Base-by-base conservation (phyloP, 2,113 vertebrate genomes). In the Neodon shergylaensis region DNA sequence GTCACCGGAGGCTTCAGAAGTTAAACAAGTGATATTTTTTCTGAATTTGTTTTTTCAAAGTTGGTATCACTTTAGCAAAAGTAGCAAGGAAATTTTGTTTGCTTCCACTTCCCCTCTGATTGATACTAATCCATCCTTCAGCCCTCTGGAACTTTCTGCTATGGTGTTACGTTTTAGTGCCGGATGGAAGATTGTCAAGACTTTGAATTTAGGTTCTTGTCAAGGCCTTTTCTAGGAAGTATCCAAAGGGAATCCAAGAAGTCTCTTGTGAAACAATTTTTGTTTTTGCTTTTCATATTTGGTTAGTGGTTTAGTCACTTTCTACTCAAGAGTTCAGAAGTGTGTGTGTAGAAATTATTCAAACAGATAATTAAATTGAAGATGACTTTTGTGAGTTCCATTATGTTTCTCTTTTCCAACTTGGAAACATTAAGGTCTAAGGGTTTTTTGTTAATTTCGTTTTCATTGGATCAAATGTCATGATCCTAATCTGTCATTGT, bases 391-490 rank as follows among this genome's bases (percentile, higher is more conserved):
- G 39, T 77, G 7, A 91, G 49, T 42, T 94, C 7, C 8, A n/a
- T 81, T 77, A 26, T 73, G 31, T 65, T 63, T 90, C 73, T 39
- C 39, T 82, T 91, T 94, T 85, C n/a, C 12, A 74, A 28, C n/a
- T 93, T 94, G 72, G 68, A 83, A 78, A 90, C 70, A 68, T 87
- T 91, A 47, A 47, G 74, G 44, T 52, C 79, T 68, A 42, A 77
- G 42, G 79, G 78, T 93, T 88, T 88, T 44, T 79, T 92, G 66
- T 33, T 90, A 4, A 19, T 93, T 95, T 95, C 65, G 47, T 95
- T 95, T 92, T 95, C 26, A 88, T 73, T 72, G 47, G 44, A 87
- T 95, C 92, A 58, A 86, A 54, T 93, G 83, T 87, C 58, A 33
- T 22, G 72, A 66, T 94, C 89, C 77, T 95, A 92, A 84, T 95